These are phyloP conservation scores for Diadegma fenestrale DNA, from an alignment of 2,888 invertebrate species.

Conservation along the genomic window DNA sequence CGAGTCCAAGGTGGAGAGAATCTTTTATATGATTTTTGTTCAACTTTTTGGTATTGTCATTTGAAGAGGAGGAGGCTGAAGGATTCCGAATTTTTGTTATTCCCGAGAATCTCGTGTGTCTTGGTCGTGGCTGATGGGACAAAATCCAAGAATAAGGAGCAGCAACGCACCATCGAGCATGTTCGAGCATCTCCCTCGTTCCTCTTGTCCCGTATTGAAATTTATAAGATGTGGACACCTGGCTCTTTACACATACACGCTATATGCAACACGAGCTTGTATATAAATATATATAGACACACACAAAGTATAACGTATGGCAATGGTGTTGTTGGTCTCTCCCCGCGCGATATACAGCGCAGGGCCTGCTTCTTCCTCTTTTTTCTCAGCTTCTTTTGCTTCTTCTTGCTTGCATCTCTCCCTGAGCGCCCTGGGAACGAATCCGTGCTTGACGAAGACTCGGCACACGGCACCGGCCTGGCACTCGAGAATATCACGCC, in stretches of 20 bases:
- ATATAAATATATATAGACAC: conserved; percentile 62
- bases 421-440: conserved; percentile 61
- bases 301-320: conserved; percentile 31
- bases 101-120: conserved; percentile 64
- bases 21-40: not conserved
- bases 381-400: conserved; percentile 14
- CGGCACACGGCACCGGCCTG: conserved; percentile 50
- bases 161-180: conserved; percentile 28
- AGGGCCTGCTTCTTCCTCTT: conserved; percentile 32
- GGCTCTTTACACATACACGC: conserved; percentile 68
- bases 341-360: conserved; percentile 26
- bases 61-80: not conserved
- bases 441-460: conserved; percentile 53
- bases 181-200: conserved; percentile 67
- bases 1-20: not conserved
- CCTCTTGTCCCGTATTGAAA: conserved; percentile 78
- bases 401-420: conserved; percentile 43
- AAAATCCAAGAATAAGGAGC: conserved; percentile 45
- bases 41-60: not conserved
- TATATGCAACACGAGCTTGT: conserved; percentile 54
- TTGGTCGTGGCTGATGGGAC: conserved; percentile 62
- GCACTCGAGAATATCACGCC: conserved; percentile 63
- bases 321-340: conserved; percentile 47
- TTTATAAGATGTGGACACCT: conserved; percentile 81
- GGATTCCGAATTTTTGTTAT: conserved; percentile 6